Conservation (phyloP, 2,797 vertebrate species). For the Hylomyscus alleni region DNA sequence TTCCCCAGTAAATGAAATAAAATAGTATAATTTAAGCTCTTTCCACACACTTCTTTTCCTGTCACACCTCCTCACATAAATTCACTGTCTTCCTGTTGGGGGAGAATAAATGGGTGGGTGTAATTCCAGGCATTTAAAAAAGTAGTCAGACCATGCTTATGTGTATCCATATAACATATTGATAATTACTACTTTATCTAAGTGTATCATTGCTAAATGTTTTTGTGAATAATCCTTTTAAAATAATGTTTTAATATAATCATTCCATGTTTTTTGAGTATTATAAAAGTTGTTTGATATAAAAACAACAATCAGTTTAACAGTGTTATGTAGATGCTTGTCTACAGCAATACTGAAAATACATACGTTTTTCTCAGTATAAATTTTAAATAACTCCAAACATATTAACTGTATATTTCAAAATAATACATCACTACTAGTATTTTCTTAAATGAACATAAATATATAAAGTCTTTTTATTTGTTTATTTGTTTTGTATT, state of each 20-base stretch:
- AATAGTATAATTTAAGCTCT: slow-evolving; percentile 40
- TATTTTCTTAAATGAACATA: no score
- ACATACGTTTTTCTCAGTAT: no score
- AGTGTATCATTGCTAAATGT: neutral
- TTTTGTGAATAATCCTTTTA: slow-evolving; percentile 35
- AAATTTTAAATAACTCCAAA: no score
- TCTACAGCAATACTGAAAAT: no score
- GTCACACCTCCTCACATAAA: neutral
- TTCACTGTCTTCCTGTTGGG: neutral
- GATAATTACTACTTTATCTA: neutral
- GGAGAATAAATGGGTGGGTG: neutral
- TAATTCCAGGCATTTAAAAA: slow-evolving; percentile 5
- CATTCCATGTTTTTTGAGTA: neutral
- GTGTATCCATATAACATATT: neutral
- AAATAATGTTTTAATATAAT: neutral
- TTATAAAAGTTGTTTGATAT: no score
- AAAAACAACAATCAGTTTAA: no score
- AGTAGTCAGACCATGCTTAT: neutral
- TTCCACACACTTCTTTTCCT: slow-evolving; percentile 15
- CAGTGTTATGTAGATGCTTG: no score
- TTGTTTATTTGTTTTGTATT: no score
- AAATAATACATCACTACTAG: no score
- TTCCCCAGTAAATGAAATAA: slow-evolving; percentile 35
- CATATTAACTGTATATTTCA: no score
- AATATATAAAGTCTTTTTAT: no score